Evolutionary conservation across 1,140 invertebrate genomes (phyloP).

Genomic region (Manduca sexta): DNA sequence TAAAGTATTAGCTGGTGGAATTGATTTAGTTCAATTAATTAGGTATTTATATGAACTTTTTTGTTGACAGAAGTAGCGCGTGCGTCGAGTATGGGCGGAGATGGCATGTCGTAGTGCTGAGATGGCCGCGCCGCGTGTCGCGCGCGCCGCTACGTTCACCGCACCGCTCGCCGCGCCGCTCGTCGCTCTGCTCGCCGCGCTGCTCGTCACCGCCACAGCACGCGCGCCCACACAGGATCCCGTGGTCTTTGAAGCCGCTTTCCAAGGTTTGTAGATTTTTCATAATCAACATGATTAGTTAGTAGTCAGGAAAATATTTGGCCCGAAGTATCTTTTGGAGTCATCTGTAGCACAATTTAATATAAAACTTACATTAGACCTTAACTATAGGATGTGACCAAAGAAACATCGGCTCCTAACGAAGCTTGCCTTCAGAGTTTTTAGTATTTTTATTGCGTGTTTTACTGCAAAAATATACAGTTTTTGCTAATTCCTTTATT

Average conservation of each 20-base stretch:
- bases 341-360: no score
- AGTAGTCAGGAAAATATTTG: no score
- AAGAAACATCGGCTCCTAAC: no score
- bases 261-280: slow-evolving; percentile 49
- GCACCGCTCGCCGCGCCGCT: slow-evolving; percentile 32
- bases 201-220: slow-evolving; percentile 35
- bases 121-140: slow-evolving; percentile 41
- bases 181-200: slow-evolving; percentile 42
- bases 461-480: no score
- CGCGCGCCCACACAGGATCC: slow-evolving; percentile 50
- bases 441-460: no score
- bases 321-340: no score
- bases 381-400: no score
- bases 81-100: slow-evolving; percentile 40
- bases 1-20: background rate
- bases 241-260: slow-evolving; percentile 54
- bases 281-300: no score
- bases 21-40: no score
- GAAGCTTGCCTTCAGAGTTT: no score
- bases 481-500: no score
- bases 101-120: slow-evolving; percentile 55
- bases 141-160: slow-evolving; percentile 22
- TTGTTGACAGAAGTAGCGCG: slow-evolving; percentile 1
- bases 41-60: background rate
- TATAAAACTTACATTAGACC: no score